Base-by-base conservation (phyloP, 2,888 invertebrate genomes). In the Chironomus riparius region DNA sequence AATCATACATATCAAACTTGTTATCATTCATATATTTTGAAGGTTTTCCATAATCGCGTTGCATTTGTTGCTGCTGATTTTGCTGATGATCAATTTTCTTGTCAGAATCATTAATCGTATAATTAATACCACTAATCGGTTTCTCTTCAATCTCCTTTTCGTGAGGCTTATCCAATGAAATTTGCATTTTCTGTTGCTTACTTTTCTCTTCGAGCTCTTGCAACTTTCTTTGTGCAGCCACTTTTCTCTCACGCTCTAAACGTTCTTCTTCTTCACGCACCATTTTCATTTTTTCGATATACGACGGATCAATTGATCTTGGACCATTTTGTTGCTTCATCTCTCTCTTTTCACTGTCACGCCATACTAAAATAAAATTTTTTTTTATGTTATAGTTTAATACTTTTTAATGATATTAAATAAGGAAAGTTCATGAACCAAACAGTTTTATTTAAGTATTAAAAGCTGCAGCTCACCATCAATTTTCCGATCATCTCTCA, bases 161-260 rank as follows among this genome's bases (percentile, higher is more conserved):
- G 70, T 78, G 78, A 22, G 76, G 76, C 15, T 76, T 78, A 62
- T 70, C 76, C 7, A 70, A 72, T 24, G 75, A 77, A 21, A 76
- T 18, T 47, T 86, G 3, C 84, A 85, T 79, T 88, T 85, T 21
- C 79, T 88, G 88, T 77, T 86, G 87, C 78, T 87, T 87, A 78
- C 88, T 83, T 80, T 90, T 89, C 81, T 90, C 89, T 80, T 91
- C 90, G 4, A 91, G 83, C 80, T 88, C 88, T 80, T 89, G 88
- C 76, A 91, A 82, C 80, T 92, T 91, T 79, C 90, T 90, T 61
- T 88, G 88, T 22, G 89, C 87, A 7, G 85, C 86, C 79, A 56
- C 15, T 61, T 79, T 79, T 5, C 78, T 75, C 70, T 78, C 78
- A 38, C 79, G 76, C 68, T 78, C 78, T 47, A 72, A 28, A 48